Conservation (phyloP, 2,797 vertebrate genomes). For the Huso huso region DNA sequence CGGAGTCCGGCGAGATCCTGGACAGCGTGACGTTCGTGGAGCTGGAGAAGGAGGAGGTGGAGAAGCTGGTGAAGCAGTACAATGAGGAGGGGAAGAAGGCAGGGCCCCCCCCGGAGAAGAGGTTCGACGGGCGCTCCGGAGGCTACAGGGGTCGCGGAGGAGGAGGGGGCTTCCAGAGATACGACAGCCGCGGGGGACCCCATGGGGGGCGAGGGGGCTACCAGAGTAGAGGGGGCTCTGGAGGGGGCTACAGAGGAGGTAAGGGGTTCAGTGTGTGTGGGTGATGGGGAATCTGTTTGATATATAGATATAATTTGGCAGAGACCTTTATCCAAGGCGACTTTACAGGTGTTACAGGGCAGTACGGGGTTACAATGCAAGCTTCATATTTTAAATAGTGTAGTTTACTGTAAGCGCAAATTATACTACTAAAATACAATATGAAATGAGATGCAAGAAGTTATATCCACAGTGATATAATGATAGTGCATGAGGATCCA, state of each 20-base stretch:
- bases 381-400: too few relatives aligned
- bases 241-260: slow-evolving; percentile 46
- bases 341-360: too few relatives aligned
- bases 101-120: slow-evolving; percentile 78
- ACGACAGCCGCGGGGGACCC: neutral
- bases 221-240: slow-evolving; percentile 66
- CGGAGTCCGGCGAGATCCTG: slow-evolving; percentile 79
- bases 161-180: slow-evolving; percentile 24
- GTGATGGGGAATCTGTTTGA: too few relatives aligned
- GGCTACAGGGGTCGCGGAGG: slow-evolving; percentile 63
- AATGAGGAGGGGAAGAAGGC: slow-evolving; percentile 84
- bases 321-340: too few relatives aligned
- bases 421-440: too few relatives aligned
- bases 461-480: too few relatives aligned
- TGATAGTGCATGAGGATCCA: too few relatives aligned
- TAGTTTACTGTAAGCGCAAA: too few relatives aligned
- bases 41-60: slow-evolving; percentile 70
- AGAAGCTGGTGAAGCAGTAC: slow-evolving; percentile 75
- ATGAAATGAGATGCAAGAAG: too few relatives aligned
- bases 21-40: slow-evolving; percentile 72
- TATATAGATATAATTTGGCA: too few relatives aligned
- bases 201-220: slow-evolving; percentile 48
- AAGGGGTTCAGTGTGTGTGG: neutral
- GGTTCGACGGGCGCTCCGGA: slow-evolving; percentile 69
- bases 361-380: too few relatives aligned